Conservation (phyloP, 2,888 invertebrate species). For the Hemistola chrysoprasaria region DNA sequence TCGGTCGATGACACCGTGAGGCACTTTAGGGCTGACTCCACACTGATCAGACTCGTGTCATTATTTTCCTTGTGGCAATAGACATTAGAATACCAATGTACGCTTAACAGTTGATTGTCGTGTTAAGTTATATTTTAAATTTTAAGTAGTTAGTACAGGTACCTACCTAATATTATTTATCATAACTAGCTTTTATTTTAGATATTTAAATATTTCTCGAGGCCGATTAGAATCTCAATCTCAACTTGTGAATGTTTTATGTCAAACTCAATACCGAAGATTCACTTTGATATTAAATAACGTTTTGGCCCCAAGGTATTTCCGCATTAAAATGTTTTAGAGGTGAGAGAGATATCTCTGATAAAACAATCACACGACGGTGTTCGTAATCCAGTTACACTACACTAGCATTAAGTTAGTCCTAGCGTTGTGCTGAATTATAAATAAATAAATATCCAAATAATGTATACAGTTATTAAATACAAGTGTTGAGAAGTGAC, state of each 20-base stretch:
- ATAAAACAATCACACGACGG: slow-evolving; percentile 31
- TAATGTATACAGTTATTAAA: slow-evolving; percentile 53
- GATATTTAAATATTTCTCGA: too few relatives aligned
- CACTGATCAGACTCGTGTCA: slow-evolving; percentile 56
- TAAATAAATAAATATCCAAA: slow-evolving; percentile 64
- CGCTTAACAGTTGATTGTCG: background rate
- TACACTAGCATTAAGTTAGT: too few relatives aligned
- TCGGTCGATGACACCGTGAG: slow-evolving; percentile 75
- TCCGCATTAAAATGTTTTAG: slow-evolving; percentile 5
- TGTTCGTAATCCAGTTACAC: slow-evolving; percentile 55
- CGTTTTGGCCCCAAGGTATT: slow-evolving; percentile 1
- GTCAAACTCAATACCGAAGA: too few relatives aligned
- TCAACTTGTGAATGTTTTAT: background rate
- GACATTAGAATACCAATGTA: slow-evolving; percentile 18
- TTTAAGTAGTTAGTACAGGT: too few relatives aligned
- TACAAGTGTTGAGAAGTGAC: slow-evolving; percentile 40
- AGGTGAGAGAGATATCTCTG: background rate
- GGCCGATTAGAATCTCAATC: too few relatives aligned
- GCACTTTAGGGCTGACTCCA: slow-evolving; percentile 77
- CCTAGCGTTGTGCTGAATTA: too few relatives aligned
- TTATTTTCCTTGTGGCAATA: slow-evolving; percentile 40
- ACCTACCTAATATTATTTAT: too few relatives aligned
- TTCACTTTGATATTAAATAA: too few relatives aligned
- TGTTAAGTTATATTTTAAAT: background rate
- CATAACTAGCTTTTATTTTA: too few relatives aligned